phyloP scores from a whole-genome alignment of 2,113 vertebrate genomes.

The Morphnarchus princeps region DNA sequence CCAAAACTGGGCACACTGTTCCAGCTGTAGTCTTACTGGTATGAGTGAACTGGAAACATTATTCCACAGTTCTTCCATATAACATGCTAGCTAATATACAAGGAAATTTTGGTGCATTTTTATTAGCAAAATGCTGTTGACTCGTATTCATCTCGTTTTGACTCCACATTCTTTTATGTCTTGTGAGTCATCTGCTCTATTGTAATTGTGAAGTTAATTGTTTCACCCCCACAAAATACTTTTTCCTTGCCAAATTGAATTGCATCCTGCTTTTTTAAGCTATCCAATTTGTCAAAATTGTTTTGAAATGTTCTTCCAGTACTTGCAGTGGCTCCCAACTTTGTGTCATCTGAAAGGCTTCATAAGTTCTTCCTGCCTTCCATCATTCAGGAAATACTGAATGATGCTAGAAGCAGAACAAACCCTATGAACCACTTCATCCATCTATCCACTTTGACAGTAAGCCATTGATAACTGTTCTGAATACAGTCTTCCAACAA shows the following conservation, averaged over 20 bases:
- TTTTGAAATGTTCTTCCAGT: not conserved
- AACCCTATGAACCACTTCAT: not conserved
- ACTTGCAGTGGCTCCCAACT: not conserved
- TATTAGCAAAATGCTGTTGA: not conserved
- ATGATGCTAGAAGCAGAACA: not conserved
- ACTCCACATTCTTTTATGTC: not conserved
- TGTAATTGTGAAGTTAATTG: constrained; percentile 36
- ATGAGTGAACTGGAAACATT: not conserved
- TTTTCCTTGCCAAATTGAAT: not conserved
- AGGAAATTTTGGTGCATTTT: not conserved
- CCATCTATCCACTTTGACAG: not conserved
- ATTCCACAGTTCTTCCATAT: not conserved
- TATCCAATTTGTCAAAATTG: not conserved
- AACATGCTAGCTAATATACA: not conserved
- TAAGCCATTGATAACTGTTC: constrained; percentile 9
- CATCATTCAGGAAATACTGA: not conserved
- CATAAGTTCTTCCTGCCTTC: not conserved
- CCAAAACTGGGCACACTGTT: not conserved
- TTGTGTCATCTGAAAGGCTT: not conserved
- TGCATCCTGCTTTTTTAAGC: not conserved
- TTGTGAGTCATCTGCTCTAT: constrained; percentile 30
- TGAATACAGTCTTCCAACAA: constrained; percentile 13
- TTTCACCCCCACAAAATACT: not conserved
- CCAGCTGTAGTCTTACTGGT: not conserved
- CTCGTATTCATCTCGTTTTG: not conserved